These are phyloP conservation scores for Lacanobia wlatinum DNA, from an alignment of 2,888 invertebrate species.

Conservation along the genomic window DNA sequence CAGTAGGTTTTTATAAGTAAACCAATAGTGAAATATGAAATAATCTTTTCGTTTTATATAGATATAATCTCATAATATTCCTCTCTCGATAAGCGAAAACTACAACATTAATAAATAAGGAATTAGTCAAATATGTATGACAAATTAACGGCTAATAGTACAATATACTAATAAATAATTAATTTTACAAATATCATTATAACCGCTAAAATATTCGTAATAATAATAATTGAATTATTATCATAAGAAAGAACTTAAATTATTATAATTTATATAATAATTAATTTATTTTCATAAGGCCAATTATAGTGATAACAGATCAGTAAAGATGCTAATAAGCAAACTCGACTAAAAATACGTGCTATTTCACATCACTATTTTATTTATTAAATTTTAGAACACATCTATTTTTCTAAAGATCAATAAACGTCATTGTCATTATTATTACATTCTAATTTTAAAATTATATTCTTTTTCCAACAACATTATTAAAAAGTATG, in stretches of 20 bases:
- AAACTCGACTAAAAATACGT: slow-evolving; percentile 62
- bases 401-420: slow-evolving; percentile 49
- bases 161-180: slow-evolving; percentile 52
- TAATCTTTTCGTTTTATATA: slow-evolving; percentile 24
- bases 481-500: slow-evolving; percentile 16
- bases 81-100: slow-evolving; percentile 59
- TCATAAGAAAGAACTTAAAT: slow-evolving; percentile 63
- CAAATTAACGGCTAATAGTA: slow-evolving; percentile 56
- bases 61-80: slow-evolving; percentile 49
- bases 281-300: slow-evolving; percentile 67
- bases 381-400: slow-evolving; percentile 38
- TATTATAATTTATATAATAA: slow-evolving; percentile 57
- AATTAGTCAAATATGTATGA: slow-evolving; percentile 46
- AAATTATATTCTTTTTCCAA: slow-evolving; percentile 50
- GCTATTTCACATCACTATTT: slow-evolving; percentile 33
- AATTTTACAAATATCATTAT: slow-evolving; percentile 57
- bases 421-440: slow-evolving; percentile 36
- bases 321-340: slow-evolving; percentile 26
- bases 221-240: slow-evolving; percentile 71
- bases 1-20: slow-evolving; percentile 36
- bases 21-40: slow-evolving; percentile 31
- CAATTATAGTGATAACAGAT: slow-evolving; percentile 64
- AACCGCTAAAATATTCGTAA: slow-evolving; percentile 66
- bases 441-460: slow-evolving; percentile 38
- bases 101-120: slow-evolving; percentile 55